Percentiles rank a stretch among this genome's conserved stretches.
These are phyloP conservation scores for Spicauda simplicius DNA, from an alignment of 2,888 invertebrate species.

Conservation along the genomic window DNA sequence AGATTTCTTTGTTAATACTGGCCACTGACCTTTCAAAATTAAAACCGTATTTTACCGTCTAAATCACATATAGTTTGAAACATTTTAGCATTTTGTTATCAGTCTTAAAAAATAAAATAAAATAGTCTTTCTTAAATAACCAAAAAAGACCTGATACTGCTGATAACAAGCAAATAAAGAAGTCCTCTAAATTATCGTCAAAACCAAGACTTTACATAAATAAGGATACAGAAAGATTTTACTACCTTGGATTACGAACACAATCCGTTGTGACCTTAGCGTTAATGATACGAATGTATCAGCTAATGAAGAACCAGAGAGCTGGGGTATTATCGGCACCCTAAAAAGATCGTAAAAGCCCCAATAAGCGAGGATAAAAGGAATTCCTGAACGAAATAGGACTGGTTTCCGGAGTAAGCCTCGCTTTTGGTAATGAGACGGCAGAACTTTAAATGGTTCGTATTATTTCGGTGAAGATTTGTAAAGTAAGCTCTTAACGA, in stretches of 20 bases:
- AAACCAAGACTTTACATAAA: too few relatives aligned
- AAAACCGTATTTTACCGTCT: too few relatives aligned
- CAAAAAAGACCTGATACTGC: too few relatives aligned
- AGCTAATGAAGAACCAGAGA: constrained; percentile 32
- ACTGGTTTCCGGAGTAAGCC: constrained; percentile 40
- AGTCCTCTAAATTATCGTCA: too few relatives aligned
- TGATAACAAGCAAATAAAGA: too few relatives aligned
- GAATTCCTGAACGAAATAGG: constrained; percentile 40
- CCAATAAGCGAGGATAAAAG: constrained; percentile 39
- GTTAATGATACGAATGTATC: constrained; percentile 26
- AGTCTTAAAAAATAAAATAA: too few relatives aligned
- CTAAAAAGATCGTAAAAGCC: constrained; percentile 39
- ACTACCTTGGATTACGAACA: neutral
- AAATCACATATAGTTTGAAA: too few relatives aligned
- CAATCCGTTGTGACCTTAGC: neutral
- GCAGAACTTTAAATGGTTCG: constrained; percentile 27
- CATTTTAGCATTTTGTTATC: too few relatives aligned
- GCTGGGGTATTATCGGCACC: constrained; percentile 32
- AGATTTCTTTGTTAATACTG: too few relatives aligned
- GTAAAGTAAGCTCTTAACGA: constrained; percentile 8
- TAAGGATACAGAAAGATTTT: too few relatives aligned
- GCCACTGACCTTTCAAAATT: too few relatives aligned
- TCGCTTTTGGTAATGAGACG: constrained; percentile 32
- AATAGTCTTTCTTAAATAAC: too few relatives aligned
- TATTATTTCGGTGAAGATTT: constrained; percentile 23